Evolutionary conservation across 2,888 invertebrate genomes (phyloP).

Genomic region (Conus canariensis): DNA sequence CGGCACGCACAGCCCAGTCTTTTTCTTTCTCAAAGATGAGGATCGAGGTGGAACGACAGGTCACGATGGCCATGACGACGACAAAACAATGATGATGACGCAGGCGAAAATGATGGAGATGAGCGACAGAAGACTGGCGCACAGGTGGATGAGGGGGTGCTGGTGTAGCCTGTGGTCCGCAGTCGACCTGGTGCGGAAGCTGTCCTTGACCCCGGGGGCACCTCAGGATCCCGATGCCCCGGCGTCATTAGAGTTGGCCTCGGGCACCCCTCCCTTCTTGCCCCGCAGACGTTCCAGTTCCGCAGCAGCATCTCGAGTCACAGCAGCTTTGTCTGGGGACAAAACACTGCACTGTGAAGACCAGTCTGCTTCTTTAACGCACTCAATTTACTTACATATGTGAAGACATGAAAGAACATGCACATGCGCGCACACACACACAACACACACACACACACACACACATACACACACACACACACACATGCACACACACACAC

Average conservation of each 20-base stretch:
- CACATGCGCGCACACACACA: too few relatives aligned
- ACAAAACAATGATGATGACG: background rate
- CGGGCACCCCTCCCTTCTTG: constrained; percentile 77
- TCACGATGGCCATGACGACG: constrained; percentile 2
- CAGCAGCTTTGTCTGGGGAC: constrained; percentile 85
- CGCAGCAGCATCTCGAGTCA: constrained; percentile 93
- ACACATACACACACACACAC: too few relatives aligned
- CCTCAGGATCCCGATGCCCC: constrained; percentile 50
- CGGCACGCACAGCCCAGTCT: constrained; percentile 8
- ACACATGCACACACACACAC: too few relatives aligned
- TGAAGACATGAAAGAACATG: too few relatives aligned
- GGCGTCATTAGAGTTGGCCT: constrained; percentile 49
- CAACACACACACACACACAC: too few relatives aligned
- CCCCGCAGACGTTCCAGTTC: constrained; percentile 92
- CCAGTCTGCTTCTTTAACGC: background rate
- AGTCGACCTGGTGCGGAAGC: constrained; percentile 10
- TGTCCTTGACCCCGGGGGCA: background rate
- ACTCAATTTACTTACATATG: too few relatives aligned
- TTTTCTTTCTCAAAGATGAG: background rate
- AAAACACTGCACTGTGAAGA: background rate
- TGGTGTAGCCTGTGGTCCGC: background rate
- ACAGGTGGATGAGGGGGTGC: background rate
- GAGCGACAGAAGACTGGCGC: constrained; percentile 2
- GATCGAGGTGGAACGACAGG: background rate
- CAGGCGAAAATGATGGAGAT: too few relatives aligned